Conservation (phyloP, 2,888 invertebrate species). For the Cosmopolites sordidus region DNA sequence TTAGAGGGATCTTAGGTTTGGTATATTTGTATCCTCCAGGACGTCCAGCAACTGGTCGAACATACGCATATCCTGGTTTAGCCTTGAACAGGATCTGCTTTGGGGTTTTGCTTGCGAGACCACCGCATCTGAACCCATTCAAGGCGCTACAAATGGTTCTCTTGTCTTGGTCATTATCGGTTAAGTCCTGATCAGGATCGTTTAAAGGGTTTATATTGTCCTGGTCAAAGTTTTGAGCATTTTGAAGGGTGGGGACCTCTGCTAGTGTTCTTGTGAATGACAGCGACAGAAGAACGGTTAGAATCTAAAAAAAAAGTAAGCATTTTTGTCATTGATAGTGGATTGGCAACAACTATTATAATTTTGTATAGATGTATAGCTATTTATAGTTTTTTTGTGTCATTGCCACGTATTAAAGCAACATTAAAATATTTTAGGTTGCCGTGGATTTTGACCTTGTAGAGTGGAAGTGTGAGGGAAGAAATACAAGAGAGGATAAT, state of each 20-base stretch:
- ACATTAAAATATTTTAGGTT: too few relatives aligned
- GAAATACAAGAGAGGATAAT: too few relatives aligned
- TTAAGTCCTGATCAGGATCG: slow-evolving; percentile 32
- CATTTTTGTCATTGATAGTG: too few relatives aligned
- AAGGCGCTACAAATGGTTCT: slow-evolving; percentile 38
- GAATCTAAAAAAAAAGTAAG: too few relatives aligned
- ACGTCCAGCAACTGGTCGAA: slow-evolving; percentile 34
- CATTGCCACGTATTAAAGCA: too few relatives aligned
- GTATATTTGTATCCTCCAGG: slow-evolving; percentile 31
- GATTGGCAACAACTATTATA: too few relatives aligned
- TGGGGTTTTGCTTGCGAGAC: slow-evolving; percentile 10
- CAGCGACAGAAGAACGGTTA: too few relatives aligned
- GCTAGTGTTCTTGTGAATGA: slow-evolving; percentile 27
- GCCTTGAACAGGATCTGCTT: slow-evolving; percentile 38
- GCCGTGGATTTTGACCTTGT: too few relatives aligned
- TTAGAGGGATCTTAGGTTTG: slow-evolving; percentile 32
- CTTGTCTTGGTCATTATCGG: slow-evolving; percentile 39
- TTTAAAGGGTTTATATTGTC: slow-evolving; percentile 38
- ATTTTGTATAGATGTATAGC: too few relatives aligned
- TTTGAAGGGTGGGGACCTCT: slow-evolving; percentile 18
- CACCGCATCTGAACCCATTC: slow-evolving; percentile 9
- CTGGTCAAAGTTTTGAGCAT: slow-evolving; percentile 26
- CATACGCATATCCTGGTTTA: slow-evolving; percentile 12
- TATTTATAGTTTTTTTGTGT: too few relatives aligned
- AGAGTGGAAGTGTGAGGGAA: too few relatives aligned